Evolutionary conservation across 2,797 vertebrate species (phyloP).

Genomic region (Uromys caudimaculatus): DNA sequence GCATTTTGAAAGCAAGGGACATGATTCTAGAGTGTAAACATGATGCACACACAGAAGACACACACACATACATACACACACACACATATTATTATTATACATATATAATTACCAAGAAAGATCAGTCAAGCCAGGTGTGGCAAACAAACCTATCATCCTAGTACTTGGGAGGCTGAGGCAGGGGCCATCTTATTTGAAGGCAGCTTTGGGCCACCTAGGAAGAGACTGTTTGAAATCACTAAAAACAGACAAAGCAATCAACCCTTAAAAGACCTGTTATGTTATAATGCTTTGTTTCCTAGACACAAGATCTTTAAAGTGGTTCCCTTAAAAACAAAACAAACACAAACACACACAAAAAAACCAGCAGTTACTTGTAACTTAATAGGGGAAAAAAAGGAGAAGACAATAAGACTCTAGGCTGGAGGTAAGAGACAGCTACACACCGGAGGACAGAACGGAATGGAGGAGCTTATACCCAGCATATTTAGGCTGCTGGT

Average conservation of each 20-base stretch:
- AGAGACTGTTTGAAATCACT: neutral
- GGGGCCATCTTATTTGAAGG: neutral
- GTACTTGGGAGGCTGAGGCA: neutral
- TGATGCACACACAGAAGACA: neutral
- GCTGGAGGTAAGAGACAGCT: slow-evolving; percentile 7
- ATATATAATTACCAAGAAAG: slow-evolving; percentile 38
- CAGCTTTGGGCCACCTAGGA: neutral
- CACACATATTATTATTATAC: neutral
- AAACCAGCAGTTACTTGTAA: neutral
- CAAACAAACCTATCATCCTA: neutral
- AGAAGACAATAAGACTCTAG: neutral
- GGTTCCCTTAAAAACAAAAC: slow-evolving; percentile 47
- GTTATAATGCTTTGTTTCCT: neutral
- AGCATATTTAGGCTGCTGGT: slow-evolving; percentile 16
- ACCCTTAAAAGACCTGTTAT: neutral
- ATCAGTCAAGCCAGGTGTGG: neutral
- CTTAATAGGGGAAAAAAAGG: neutral
- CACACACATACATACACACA: neutral
- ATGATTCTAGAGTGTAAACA: slow-evolving; percentile 18
- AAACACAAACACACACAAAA: neutral
- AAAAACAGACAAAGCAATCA: neutral
- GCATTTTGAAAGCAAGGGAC: slow-evolving; percentile 35
- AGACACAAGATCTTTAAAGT: slow-evolving; percentile 45
- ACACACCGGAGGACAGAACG: neutral
- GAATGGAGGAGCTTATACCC: neutral